Percentiles rank a stretch among this genome's conserved stretches.
Evolutionary conservation across 92 coral and sea anemone genomes (phyloP).

Genomic region (Paragorgia papillata): DNA sequence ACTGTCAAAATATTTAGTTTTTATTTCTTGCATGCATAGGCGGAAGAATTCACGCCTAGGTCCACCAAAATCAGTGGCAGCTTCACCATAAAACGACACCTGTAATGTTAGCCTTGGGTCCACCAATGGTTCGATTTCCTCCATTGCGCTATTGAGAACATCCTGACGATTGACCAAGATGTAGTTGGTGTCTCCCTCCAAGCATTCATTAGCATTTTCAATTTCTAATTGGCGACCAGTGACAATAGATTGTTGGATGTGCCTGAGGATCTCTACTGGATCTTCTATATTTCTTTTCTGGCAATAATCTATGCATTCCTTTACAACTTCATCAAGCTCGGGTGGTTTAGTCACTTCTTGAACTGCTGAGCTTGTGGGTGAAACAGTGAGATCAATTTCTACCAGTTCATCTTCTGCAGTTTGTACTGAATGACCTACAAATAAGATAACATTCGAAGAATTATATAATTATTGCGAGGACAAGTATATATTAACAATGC

Average conservation of each 20-base stretch:
- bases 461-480: too few relatives aligned
- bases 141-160: constrained; percentile 30
- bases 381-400: too few relatives aligned
- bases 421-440: too few relatives aligned
- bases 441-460: too few relatives aligned
- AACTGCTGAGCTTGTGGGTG: too few relatives aligned
- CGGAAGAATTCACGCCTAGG: constrained; percentile 37
- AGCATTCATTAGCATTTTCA: too few relatives aligned
- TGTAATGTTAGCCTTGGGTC: constrained; percentile 55
- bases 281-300: too few relatives aligned
- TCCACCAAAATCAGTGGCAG: constrained; percentile 59
- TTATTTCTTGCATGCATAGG: constrained; percentile 7
- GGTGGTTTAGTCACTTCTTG: too few relatives aligned
- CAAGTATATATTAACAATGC: too few relatives aligned
- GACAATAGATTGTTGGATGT: constrained; percentile 40
- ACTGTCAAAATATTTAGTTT: constrained; percentile 32
- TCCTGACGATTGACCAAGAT: constrained; percentile 56
- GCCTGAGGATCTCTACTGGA: constrained; percentile 58
- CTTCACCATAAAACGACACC: constrained; percentile 62
- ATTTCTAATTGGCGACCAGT: constrained; percentile 51
- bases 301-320: too few relatives aligned
- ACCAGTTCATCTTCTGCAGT: too few relatives aligned
- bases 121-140: constrained; percentile 36
- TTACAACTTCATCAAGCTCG: too few relatives aligned
- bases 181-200: constrained; percentile 57